Conservation (phyloP, 2,888 invertebrate species). For the Caenorhabditis sulstoni region DNA sequence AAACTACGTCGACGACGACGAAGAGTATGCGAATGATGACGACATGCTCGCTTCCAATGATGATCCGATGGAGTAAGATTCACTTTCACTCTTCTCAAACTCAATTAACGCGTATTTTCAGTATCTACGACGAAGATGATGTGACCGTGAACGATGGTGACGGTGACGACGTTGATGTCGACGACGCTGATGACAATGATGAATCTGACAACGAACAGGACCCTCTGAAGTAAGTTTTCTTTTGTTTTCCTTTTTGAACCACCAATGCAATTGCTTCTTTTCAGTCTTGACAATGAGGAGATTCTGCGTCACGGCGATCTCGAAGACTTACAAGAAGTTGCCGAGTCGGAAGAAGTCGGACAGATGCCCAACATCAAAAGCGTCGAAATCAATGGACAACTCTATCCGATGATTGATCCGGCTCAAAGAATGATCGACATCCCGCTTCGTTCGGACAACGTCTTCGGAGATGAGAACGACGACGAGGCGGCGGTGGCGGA, state of each 20-base stretch:
- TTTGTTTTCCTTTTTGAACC: background rate
- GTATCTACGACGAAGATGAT: too few species aligned
- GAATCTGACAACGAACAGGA: constrained; percentile 4
- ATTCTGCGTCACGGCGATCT: background rate
- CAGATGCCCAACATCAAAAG: background rate
- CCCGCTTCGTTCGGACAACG: background rate
- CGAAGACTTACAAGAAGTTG: constrained; percentile 7
- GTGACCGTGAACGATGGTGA: too few species aligned
- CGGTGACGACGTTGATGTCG: too few species aligned
- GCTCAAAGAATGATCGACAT: background rate
- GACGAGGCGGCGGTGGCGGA: too few species aligned
- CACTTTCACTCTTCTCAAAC: too few species aligned
- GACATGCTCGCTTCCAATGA: too few species aligned
- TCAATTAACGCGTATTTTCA: too few species aligned
- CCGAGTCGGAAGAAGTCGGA: background rate
- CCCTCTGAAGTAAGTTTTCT: constrained; percentile 1
- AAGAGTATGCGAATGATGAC: too few species aligned
- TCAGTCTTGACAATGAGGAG: background rate
- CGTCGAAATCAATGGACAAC: background rate
- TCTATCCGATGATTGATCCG: constrained; percentile 2
- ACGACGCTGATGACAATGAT: too few species aligned
- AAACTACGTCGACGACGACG: too few species aligned
- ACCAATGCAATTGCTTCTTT: background rate
- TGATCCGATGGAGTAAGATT: too few species aligned
- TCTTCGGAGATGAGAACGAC: too few species aligned